Base-by-base conservation (phyloP, 2,888 invertebrate species). In the Chrysodeixis includens region DNA sequence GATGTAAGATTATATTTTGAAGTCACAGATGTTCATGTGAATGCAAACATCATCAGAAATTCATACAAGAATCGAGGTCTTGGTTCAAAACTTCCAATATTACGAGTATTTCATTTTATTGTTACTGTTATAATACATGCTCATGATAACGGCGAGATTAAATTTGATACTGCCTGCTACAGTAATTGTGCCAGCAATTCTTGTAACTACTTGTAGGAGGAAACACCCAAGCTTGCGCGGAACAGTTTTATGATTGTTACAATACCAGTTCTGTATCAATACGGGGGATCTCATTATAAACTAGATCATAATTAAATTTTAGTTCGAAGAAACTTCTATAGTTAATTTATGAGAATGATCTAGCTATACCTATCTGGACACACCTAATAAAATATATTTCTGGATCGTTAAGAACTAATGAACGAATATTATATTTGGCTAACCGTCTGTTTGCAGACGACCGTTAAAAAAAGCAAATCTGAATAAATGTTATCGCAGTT, bases 1-100 rank as follows among this genome's bases (percentile, higher is more conserved):
- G 81, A 83, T 82, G 72, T 66, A 63, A 82, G 81, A 81, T 85
- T 78, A 79, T 74, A 71, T 78, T 79, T 69, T 74, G 64, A 70
- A 71, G 79, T 76, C 72, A 75, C 77, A 80, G 76, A 78, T 81
- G 81, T 78, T 79, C 76, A 63, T 71, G 73, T 66, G 66, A 69
- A 65, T 53, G 64, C 58, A 55, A 44, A 63, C 62, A 56, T 32
- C 51, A 67, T 67, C 44, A 32, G 52, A 62, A 60, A 56, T 61
- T 59, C 46, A 12, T 53, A 59, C 56, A 59, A 58, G 60, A 67
- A 71, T 67, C 66, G 8, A 18, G 8, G 35, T 26, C 58, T 49
- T 6, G 12, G 4, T 60, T 62, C 54, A 65, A 63, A 44, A 40
- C 40, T 62, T 55, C n/a, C 61, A 40, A 56, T 61, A 46, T 22